Percentiles rank a stretch among this genome's conserved stretches.
These are phyloP conservation scores for Leucopternis melanops DNA, from an alignment of 2,113 vertebrate species.

Conservation along the genomic window DNA sequence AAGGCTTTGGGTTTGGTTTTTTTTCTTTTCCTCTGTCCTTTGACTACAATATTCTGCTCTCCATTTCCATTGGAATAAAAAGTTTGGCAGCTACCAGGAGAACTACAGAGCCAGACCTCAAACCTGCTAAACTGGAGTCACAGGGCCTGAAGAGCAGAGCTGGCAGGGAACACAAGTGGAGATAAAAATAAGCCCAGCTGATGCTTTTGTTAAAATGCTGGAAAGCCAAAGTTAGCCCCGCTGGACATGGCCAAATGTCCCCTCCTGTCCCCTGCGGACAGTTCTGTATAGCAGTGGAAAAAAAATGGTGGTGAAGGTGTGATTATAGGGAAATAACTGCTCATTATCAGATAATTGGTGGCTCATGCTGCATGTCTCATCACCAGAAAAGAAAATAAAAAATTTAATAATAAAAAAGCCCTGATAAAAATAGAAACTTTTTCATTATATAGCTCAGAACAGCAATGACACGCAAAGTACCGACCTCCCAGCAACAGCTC, in stretches of 20 bases:
- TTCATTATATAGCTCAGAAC: neutral
- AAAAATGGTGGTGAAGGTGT: neutral
- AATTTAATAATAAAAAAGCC: neutral
- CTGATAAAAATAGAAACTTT: neutral
- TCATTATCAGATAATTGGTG: neutral
- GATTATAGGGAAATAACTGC: neutral
- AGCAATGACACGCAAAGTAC: neutral
- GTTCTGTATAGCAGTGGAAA: neutral
- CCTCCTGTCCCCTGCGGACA: neutral
- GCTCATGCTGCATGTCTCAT: neutral
- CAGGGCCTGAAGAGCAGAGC: neutral
- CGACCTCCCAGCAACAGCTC: neutral
- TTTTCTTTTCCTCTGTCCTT: fast-evolving
- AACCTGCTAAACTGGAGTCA: neutral
- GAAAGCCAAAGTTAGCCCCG: neutral
- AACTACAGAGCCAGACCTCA: neutral
- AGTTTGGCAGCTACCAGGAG: neutral
- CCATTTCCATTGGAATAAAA: neutral
- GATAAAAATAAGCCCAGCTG: neutral
- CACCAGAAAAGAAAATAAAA: neutral
- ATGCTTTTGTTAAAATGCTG: neutral
- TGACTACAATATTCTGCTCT: neutral
- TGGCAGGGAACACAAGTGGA: neutral
- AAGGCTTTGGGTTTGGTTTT: neutral
- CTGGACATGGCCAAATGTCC: neutral